These are phyloP conservation scores for Prolemur simus DNA, from an alignment of 2,113 vertebrate genomes.

Conservation along the genomic window DNA sequence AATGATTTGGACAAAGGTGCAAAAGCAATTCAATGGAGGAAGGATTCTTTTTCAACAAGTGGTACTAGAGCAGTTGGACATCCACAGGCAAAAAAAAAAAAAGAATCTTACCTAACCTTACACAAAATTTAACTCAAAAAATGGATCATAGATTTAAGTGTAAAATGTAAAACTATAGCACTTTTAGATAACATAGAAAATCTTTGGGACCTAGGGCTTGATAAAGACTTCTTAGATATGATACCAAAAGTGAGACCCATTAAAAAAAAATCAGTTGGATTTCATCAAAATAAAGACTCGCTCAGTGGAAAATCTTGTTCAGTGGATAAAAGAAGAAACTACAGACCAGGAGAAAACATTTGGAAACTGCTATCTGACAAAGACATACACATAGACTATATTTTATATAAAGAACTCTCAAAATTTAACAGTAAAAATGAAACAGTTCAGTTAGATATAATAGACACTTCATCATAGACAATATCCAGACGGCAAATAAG, in stretches of 20 bases:
- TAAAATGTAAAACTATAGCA: background rate
- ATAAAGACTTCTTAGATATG: background rate
- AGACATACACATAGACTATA: background rate
- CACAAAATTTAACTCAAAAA: background rate
- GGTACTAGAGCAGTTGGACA: background rate
- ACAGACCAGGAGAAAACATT: background rate
- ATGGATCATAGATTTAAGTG: background rate
- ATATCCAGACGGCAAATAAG: background rate
- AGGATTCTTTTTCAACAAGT: background rate
- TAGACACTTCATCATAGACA: background rate
- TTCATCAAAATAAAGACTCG: background rate
- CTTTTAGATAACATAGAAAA: background rate
- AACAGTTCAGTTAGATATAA: background rate
- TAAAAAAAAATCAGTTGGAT: background rate
- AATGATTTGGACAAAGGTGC: no score
- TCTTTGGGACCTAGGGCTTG: background rate
- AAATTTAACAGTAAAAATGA: background rate
- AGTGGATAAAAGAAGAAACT: background rate
- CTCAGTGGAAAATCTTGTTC: background rate
- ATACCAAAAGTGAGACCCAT: background rate
- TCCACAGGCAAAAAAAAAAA: background rate
- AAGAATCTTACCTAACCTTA: background rate
- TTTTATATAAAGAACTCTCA: background rate
- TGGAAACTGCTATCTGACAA: background rate
- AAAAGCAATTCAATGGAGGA: no score